Conservation (phyloP, 1,140 invertebrate species). For the Chionoecetes opilio region DNA sequence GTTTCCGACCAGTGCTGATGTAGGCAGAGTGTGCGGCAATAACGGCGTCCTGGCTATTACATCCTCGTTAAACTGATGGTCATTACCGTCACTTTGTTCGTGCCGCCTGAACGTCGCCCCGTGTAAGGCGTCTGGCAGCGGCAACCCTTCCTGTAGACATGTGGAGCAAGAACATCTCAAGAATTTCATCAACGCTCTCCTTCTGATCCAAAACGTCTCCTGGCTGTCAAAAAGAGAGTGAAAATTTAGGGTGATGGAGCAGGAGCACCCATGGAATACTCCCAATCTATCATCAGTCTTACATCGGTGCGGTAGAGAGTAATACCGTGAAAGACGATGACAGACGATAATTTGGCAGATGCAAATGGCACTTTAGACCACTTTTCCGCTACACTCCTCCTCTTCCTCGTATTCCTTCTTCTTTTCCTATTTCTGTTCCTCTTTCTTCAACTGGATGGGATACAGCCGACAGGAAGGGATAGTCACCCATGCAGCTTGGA, state of each 20-base stretch:
- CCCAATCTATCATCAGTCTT: too few species aligned
- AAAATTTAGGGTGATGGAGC: neutral
- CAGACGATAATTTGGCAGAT: neutral
- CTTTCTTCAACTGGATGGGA: neutral
- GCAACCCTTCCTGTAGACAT: too few species aligned
- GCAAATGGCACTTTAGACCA: slow-evolving; percentile 8
- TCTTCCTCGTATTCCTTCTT: neutral
- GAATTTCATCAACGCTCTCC: neutral
- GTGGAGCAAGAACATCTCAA: neutral
- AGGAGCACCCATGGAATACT: neutral
- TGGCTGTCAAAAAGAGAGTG: neutral
- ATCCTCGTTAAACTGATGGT: neutral
- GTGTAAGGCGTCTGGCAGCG: too few species aligned
- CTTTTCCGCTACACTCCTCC: slow-evolving; percentile 16
- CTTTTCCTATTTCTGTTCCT: neutral
- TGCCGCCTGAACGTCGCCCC: neutral
- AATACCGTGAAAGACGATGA: neutral
- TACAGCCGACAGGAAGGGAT: neutral
- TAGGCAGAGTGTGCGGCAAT: neutral
- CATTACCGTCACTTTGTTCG: neutral
- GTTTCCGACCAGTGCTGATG: neutral
- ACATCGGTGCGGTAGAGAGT: neutral
- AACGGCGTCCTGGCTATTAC: neutral
- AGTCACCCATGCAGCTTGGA: neutral
- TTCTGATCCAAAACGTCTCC: neutral